Percentiles rank a stretch among this genome's conserved stretches.
Conservation (phyloP, 2,113 vertebrate genomes). For the Ariopsis seemanni region DNA sequence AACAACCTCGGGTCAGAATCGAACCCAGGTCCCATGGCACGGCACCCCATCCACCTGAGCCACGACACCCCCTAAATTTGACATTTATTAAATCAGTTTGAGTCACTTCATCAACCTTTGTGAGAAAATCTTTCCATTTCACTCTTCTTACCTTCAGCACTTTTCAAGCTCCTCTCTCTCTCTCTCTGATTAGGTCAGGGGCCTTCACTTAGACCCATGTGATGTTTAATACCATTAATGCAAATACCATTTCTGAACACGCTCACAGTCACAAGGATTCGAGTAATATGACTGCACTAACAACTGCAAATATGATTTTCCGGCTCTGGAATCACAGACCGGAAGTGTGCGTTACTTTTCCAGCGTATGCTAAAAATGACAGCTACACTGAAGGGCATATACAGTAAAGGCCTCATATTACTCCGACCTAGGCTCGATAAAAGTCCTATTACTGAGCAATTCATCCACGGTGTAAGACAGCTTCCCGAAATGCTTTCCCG, state of each 20-base stretch:
- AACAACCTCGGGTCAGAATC: no score
- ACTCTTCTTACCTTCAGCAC: neutral
- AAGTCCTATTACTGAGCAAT: neutral
- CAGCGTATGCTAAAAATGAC: neutral
- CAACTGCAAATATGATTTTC: neutral
- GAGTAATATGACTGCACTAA: neutral
- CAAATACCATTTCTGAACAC: constrained; percentile 7
- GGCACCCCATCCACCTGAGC: no score
- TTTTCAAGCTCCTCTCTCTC: neutral
- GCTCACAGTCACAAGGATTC: constrained; percentile 3
- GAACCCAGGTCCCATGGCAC: no score
- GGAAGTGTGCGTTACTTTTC: neutral
- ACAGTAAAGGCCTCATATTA: neutral
- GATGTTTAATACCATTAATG: constrained; percentile 24
- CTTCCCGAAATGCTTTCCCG: neutral
- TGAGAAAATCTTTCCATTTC: constrained; percentile 25
- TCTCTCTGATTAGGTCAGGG: constrained; percentile 11
- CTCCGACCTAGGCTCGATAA: neutral
- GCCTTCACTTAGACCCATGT: constrained; percentile 15
- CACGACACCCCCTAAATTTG: no score
- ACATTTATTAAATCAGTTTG: constrained; percentile 30
- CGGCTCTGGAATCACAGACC: neutral
- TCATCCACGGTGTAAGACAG: neutral
- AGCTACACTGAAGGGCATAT: neutral
- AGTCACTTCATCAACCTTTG: constrained; percentile 11